Base-by-base conservation (phyloP, 2,888 invertebrate genomes). In the Cataglyphis cursor region DNA sequence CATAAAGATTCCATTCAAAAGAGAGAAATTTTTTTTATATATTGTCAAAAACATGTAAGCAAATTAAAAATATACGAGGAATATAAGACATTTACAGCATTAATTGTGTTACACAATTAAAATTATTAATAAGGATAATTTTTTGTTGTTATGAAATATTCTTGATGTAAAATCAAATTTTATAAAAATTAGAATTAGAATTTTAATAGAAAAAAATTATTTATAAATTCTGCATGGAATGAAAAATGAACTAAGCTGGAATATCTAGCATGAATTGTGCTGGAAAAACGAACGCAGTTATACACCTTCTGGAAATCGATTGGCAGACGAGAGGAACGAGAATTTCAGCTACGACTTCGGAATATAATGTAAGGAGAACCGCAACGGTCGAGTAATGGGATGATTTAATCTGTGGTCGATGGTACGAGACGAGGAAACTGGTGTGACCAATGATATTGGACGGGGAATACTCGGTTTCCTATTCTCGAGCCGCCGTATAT, bases 1-100 rank as follows among this genome's bases (percentile, higher is more conserved):
- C 91, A 91, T 92, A 91, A 92, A 91, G 92, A 92, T 91, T 90
- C 91, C 89, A 89, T 91, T 92, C 88, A 44, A 18, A 44, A n/a
- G n/a, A 51, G 8, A 51, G 8, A 51, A 91, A 93, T 92, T 91
- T 93, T 93, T 92, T 89, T 93, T 93, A 93, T 6, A 31, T 6
- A 31, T 93, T 91, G 91, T 88, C 90, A 91, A 92, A 91, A 91
- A 91, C 92, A 91, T 90, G 88, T 28, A 61, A 28, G 2, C 5
- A 41, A 18, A 59, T 8, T 15, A 44, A 18, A 18, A 44, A 44
- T 18, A 18, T 15, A 48, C 15, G 5, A 48, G 15, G 0, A 18
- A 48, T 48, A 48, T 18, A 18, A 6, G 18, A 18, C 18, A 48
- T 41, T 12, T 41, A 48, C 18, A 18, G 5, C 6, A 18, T 48